These are phyloP conservation scores for Cataglyphis altisquamis DNA, from an alignment of 2,888 invertebrate genomes.

Conservation along the genomic window DNA sequence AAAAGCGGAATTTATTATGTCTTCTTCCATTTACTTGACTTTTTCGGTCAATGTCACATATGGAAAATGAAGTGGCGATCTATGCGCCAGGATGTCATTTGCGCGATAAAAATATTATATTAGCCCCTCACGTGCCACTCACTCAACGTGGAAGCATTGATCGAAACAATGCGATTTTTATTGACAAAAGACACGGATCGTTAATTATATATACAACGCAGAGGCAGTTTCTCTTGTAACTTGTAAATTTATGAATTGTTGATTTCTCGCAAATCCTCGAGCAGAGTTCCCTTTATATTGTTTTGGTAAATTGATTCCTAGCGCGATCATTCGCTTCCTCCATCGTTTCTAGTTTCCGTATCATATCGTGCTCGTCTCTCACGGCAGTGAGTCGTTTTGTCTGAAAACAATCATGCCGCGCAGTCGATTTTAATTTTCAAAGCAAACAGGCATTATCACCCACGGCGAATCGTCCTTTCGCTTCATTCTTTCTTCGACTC, in stretches of 20 bases:
- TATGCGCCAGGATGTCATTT: conserved; percentile 21
- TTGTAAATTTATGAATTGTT: not conserved
- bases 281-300: not conserved
- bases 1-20: too few relatives aligned
- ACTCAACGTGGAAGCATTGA: too few relatives aligned
- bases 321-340: conserved; percentile 12
- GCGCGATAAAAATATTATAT: conserved; percentile 63
- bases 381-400: conserved; percentile 36
- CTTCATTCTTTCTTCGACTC: conserved; percentile 37
- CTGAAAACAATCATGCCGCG: conserved; percentile 50
- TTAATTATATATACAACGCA: conserved; percentile 3
- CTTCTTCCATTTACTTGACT: too few relatives aligned
- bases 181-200: not conserved
- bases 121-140: not conserved
- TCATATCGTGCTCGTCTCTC: conserved; percentile 28
- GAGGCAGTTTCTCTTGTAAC: not conserved
- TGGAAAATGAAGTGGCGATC: conserved; percentile 52
- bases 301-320: conserved; percentile 35
- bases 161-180: not conserved
- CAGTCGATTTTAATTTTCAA: conserved; percentile 57
- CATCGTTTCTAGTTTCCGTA: conserved; percentile 25
- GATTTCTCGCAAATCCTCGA: not conserved
- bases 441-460: conserved; percentile 51
- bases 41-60: not conserved
- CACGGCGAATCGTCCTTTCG: conserved; percentile 37